Evolutionary conservation across 2,113 vertebrate species (phyloP).

Genomic region (Vimba vimba): DNA sequence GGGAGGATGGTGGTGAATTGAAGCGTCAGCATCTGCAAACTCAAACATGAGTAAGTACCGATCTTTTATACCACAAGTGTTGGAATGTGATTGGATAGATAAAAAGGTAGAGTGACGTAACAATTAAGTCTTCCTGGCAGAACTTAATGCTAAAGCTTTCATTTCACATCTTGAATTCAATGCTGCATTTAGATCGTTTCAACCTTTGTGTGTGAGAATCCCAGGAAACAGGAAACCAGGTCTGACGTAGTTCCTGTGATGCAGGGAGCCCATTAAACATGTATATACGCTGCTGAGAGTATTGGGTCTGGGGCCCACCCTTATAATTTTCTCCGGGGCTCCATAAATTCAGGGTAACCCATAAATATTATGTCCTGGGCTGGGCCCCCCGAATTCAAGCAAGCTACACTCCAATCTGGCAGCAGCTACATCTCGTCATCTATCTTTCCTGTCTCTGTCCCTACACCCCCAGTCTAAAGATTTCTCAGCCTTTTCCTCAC

Average conservation of each 20-base stretch:
- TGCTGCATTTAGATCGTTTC: neutral
- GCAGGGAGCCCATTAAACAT: neutral
- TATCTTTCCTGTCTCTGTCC: neutral
- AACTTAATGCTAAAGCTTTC: no score
- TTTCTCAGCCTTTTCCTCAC: conserved; percentile 3
- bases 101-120: no score
- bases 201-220: neutral
- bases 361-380: conserved; percentile 5
- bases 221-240: neutral
- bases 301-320: neutral
- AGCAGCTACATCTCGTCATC: conserved; percentile 23
- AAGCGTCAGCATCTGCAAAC: no score
- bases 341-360: neutral
- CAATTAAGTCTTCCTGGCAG: no score
- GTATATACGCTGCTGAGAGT: neutral
- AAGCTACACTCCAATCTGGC: neutral
- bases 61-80: no score
- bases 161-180: neutral
- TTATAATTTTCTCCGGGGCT: neutral
- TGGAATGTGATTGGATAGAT: no score
- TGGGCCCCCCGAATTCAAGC: neutral
- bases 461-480: neutral
- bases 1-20: no score
- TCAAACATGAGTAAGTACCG: no score
- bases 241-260: neutral